Percentiles rank a stretch among this genome's conserved stretches.
Conservation (phyloP, 2,113 vertebrate species). For the Mesoclemmys tuberculata region DNA sequence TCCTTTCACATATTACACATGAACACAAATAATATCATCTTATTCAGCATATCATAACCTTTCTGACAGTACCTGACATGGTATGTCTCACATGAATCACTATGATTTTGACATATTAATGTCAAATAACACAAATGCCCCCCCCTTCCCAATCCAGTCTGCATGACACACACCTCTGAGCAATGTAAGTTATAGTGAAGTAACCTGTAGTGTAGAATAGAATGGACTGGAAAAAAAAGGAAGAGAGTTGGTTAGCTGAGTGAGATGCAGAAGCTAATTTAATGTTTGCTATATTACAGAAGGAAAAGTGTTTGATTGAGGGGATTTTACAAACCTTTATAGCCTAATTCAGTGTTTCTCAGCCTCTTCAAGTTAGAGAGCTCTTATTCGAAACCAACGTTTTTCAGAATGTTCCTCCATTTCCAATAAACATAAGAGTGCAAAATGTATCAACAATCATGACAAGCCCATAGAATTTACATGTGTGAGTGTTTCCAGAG, state of each 20-base stretch:
- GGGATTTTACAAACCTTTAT: background rate
- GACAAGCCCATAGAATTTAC: background rate
- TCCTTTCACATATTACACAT: too few relatives aligned
- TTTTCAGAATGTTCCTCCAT: background rate
- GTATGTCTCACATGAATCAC: too few relatives aligned
- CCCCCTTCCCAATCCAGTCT: too few relatives aligned
- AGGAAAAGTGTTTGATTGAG: slow-evolving; percentile 22
- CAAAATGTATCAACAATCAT: background rate
- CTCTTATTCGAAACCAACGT: background rate
- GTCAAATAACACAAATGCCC: too few relatives aligned
- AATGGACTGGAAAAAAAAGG: background rate
- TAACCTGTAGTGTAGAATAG: background rate
- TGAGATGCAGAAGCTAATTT: slow-evolving; percentile 71
- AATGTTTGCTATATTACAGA: slow-evolving; percentile 35
- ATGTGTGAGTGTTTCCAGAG: fast-evolving
- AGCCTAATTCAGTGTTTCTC: background rate
- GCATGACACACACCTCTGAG: too few relatives aligned
- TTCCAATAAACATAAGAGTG: background rate
- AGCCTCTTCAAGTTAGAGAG: background rate
- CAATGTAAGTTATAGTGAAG: too few relatives aligned
- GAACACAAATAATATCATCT: too few relatives aligned
- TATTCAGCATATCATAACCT: too few relatives aligned
- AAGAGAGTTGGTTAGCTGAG: background rate
- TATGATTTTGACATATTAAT: too few relatives aligned
- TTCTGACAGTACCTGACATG: too few relatives aligned